Base-by-base conservation (phyloP, 2,888 invertebrate species). In the Synergus laeviventris region DNA sequence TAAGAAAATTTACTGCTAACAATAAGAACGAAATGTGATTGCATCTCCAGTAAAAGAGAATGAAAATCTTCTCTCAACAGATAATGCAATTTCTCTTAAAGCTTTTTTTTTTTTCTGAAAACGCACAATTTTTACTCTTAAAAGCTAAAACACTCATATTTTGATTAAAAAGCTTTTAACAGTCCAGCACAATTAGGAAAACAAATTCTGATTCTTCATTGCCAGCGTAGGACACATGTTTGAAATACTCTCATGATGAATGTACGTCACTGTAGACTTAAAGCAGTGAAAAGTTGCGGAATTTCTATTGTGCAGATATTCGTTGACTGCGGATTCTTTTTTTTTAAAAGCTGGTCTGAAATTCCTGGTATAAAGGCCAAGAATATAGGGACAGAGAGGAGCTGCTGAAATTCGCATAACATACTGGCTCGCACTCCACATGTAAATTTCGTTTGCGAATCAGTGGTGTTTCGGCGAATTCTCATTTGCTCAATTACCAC, bases 401-500 rank as follows among this genome's bases (percentile, higher is more conserved):
- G n/a, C n/a, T 70, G 70, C 12, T 8, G 11, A 66, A 66, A 24
- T 31, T 49, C 31, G 70, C 49, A 31, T 45, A 49, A 70, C 70
- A 70, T 70, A 31, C 45, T 70, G 49, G 49, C 36, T 31, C 45
- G 70, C n/a, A n/a, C n/a, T 45, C 49, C 49, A 49, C 31, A 70
- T 70, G 49, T 70, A 70, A 70, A 70, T 70, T 70, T 70, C 70
- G 70, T 70, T 70, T 70, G 49, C 70, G 49, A 49, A 70, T 70
- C 70, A 70, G 70, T 70, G 70, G 49, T 78, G 76, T 42, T 64
- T 75, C 56, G 73, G 73, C 75, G 75, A 75, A 77, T 79, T 83
- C 82, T 81, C 79, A 81, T 84, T 83, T 77, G 81, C 75, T 79
- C 82, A 79, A 81, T 83, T 84, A 82, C 80, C 76, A 61, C 73